Conservation (phyloP, 2,113 vertebrate genomes). For the Prinia subflava region DNA sequence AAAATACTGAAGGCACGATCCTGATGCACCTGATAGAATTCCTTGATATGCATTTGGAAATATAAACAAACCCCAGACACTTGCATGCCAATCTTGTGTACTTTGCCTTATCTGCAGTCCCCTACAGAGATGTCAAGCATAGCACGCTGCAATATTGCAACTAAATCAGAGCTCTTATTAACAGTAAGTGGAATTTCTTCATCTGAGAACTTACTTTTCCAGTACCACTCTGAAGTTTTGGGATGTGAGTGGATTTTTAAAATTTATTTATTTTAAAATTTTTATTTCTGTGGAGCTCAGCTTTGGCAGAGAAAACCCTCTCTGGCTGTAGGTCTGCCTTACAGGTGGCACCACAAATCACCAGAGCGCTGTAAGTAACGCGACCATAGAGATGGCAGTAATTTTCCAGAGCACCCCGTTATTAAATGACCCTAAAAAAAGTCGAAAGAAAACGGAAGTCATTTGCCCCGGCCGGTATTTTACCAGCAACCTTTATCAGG, state of each 20-base stretch:
- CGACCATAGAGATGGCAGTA: not conserved
- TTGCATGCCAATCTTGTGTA: not conserved
- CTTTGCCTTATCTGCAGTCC: not conserved
- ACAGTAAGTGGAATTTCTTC: not conserved
- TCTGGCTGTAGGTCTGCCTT: not conserved
- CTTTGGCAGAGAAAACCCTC: not conserved
- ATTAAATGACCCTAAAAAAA: not conserved
- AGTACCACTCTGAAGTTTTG: not conserved
- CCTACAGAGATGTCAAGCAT: not conserved
- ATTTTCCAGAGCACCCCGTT: not conserved
- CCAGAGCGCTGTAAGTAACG: rapidly evolving
- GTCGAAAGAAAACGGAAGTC: not conserved
- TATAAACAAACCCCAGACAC: not conserved
- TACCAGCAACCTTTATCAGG: not conserved
- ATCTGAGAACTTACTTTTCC: not conserved
- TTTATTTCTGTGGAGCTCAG: not conserved
- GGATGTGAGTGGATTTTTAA: not conserved
- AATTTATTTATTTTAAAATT: not conserved
- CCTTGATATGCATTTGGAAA: not conserved
- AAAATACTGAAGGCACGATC: not conserved
- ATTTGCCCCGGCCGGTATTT: not conserved
- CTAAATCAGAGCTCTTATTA: not conserved
- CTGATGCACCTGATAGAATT: not conserved
- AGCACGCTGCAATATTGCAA: not conserved
- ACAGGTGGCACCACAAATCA: not conserved